These are phyloP conservation scores for Festucalex cinctus DNA, from an alignment of 2,113 vertebrate species.

Conservation along the genomic window DNA sequence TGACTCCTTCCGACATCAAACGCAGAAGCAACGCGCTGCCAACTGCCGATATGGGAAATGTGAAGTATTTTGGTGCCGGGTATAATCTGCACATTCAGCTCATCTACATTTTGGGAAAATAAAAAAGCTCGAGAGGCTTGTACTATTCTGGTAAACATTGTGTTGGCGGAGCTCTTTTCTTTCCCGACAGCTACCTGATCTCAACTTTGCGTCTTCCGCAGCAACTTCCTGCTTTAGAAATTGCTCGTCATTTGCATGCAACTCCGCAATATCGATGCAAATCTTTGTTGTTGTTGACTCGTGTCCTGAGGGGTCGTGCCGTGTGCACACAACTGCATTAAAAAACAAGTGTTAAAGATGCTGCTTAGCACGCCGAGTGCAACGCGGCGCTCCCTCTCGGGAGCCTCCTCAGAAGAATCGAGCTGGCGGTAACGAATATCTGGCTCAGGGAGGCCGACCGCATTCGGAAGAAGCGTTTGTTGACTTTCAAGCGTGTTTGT, in stretches of 20 bases:
- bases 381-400: constrained; percentile 29
- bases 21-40: constrained; percentile 12
- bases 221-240: constrained; percentile 38
- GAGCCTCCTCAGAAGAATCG: constrained; percentile 15
- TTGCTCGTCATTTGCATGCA: constrained; percentile 28
- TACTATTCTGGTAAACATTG: constrained; percentile 18
- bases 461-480: constrained; percentile 11
- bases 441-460: constrained; percentile 16
- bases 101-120: constrained; percentile 15
- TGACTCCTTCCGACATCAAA: constrained; percentile 19
- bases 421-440: constrained; percentile 12
- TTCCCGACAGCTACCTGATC: constrained; percentile 22
- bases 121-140: constrained; percentile 6
- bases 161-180: constrained; percentile 16
- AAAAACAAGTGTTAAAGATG: constrained; percentile 36
- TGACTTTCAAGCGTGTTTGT: not conserved
- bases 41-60: constrained; percentile 24
- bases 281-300: constrained; percentile 39
- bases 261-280: constrained; percentile 42
- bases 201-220: constrained; percentile 28
- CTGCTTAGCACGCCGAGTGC: constrained; percentile 39
- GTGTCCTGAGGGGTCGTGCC: constrained; percentile 31
- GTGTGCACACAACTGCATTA: constrained; percentile 36
- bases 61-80: constrained; percentile 11
- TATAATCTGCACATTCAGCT: constrained; percentile 32